phyloP scores from a whole-genome alignment of 2,888 invertebrate genomes.

The Lymantria monacha region DNA sequence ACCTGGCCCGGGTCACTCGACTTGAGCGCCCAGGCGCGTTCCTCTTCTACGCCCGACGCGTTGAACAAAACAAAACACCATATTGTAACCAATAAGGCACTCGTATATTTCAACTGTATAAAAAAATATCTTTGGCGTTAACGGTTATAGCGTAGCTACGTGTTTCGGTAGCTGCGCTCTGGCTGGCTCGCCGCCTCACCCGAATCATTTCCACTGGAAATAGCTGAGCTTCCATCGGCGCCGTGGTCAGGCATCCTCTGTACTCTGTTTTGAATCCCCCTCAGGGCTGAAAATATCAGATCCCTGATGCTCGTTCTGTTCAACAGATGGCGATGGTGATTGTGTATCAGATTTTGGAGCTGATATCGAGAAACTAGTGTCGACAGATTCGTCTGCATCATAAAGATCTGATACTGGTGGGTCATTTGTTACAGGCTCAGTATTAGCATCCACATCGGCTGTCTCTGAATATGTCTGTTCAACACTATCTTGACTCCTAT shows the following conservation, averaged over 20 bases:
- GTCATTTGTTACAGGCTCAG: conserved; percentile 6
- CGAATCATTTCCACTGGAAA: conserved; percentile 77
- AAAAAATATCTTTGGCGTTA: conserved; percentile 76
- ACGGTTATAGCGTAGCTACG: conserved; percentile 25
- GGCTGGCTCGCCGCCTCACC: conserved; percentile 53
- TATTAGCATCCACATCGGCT: neutral
- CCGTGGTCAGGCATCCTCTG: conserved; percentile 61
- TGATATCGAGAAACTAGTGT: conserved; percentile 54
- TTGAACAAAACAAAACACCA: conserved; percentile 70
- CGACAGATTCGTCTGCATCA: conserved; percentile 54
- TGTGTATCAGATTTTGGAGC: conserved; percentile 17
- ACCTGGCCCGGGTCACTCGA: conserved; percentile 91
- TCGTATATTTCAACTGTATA: conserved; percentile 74
- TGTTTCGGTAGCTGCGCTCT: conserved; percentile 5
- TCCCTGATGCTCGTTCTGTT: conserved; percentile 16
- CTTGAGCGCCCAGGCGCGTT: conserved; percentile 90
- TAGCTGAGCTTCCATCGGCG: conserved; percentile 57
- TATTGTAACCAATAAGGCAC: conserved; percentile 79
- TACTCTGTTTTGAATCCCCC: conserved; percentile 21
- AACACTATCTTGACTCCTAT: conserved; percentile 3
- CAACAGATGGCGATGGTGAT: neutral
- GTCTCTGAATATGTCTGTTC: neutral
- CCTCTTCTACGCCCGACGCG: conserved; percentile 63
- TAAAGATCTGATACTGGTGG: conserved; percentile 41
- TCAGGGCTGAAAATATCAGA: neutral